Base-by-base conservation (phyloP, 2,113 vertebrate genomes). In the Gasterosteus aculeatus region DNA sequence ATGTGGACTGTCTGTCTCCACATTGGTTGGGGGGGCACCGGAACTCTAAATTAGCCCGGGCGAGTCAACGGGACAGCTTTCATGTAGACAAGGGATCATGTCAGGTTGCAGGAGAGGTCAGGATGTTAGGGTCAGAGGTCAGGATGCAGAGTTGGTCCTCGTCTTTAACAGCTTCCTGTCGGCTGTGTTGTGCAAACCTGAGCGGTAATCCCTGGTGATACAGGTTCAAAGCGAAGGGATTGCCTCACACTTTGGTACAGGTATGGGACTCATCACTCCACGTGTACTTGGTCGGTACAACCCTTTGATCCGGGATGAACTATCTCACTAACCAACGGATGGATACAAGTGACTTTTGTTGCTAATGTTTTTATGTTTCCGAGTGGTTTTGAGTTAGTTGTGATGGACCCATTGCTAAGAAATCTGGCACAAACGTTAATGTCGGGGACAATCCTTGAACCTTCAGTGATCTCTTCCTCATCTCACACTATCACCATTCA, bases 121-220 rank as follows among this genome's bases (percentile, higher is more conserved):
- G 82, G 87, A 82, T 81, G 87, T 77, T 63, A 68, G 81, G 88
- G 90, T 87, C 82, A 90, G 63, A 87, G 87, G 89, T 88, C 83
- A 84, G 35, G 69, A 85, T 31, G 77, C 80, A 76, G 87, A 87
- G 80, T 88, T 85, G 80, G 85, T 87, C 75, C 78, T 87, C 71
- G 81, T 88, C 77, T 88, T 92, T 89, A 91, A 92, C 84, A 66
- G 88, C 91, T 93, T 93, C 92, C 90, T 91, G 89, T 86, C 76
- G 63, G 72, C 72, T 62, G 67, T 85, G 70, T 78, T 89, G 87
- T 82, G 81, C 71, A 89, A 90, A 91, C 85, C 59, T 66, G 68
- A 62, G 59, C 33, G 33, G 72, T 88, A 87, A 90, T 92, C 83
- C 84, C 82, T 81, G 78, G 72, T 66, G 86, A 74, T 84, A 12